phyloP scores from a whole-genome alignment of 2,888 invertebrate species.

The Hydropsyche betteni region DNA sequence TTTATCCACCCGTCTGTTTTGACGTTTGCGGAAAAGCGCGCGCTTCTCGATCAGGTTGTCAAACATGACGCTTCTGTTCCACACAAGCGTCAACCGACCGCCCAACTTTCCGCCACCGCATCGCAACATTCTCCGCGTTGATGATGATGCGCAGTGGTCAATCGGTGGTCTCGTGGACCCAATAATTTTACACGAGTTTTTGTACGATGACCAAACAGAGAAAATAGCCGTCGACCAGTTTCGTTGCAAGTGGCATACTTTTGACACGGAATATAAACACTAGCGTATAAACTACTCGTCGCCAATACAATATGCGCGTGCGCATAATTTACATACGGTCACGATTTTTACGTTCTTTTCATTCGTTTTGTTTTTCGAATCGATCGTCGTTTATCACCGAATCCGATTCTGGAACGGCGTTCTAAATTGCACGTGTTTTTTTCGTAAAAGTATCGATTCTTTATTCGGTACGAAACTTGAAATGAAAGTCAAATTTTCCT shows the following conservation, averaged over 20 bases:
- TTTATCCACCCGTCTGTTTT: too few relatives aligned
- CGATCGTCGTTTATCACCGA: background rate
- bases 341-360: background rate
- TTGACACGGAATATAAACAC: constrained; percentile 24
- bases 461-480: too few relatives aligned
- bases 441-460: too few relatives aligned
- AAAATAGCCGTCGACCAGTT: constrained; percentile 33
- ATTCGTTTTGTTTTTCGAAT: background rate
- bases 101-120: too few relatives aligned
- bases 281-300: background rate
- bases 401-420: too few relatives aligned
- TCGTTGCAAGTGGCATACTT: constrained; percentile 31
- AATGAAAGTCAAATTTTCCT: too few relatives aligned
- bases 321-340: constrained; percentile 8
- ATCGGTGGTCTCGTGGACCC: constrained; percentile 21
- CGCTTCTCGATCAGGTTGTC: background rate
- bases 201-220: constrained; percentile 24
- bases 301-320: background rate
- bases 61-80: background rate
- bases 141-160: constrained; percentile 6
- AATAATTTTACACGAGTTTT: constrained; percentile 38
- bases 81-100: background rate
- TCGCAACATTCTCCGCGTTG: constrained; percentile 2
- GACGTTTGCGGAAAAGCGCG: background rate
- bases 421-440: too few relatives aligned